Percentiles rank a stretch among this genome's conserved stretches.
These are phyloP conservation scores for Aelia acuminata DNA, from an alignment of 2,888 invertebrate genomes.

Conservation along the genomic window DNA sequence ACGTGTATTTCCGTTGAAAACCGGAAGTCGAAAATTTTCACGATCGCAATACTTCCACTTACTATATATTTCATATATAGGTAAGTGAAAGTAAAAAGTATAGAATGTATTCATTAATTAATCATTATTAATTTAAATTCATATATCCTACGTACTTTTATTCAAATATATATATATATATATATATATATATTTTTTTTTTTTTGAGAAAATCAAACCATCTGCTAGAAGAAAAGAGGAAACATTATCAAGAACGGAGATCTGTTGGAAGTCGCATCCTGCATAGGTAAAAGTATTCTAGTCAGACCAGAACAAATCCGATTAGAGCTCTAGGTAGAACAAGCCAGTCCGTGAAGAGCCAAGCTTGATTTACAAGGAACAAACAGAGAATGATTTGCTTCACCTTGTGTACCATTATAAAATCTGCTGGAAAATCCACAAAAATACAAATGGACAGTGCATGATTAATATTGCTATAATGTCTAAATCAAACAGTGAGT, in stretches of 20 bases:
- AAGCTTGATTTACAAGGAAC: not conserved
- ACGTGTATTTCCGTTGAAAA: too few relatives aligned
- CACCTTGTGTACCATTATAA: not conserved
- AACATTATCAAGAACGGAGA: not conserved
- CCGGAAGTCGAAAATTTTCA: too few relatives aligned
- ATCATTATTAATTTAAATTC: too few relatives aligned
- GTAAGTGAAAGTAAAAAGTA: too few relatives aligned
- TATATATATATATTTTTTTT: too few relatives aligned
- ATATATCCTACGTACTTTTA: too few relatives aligned
- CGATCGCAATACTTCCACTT: too few relatives aligned
- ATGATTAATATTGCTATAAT: not conserved
- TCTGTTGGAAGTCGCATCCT: not conserved
- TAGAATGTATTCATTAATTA: too few relatives aligned
- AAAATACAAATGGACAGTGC: not conserved
- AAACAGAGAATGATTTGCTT: not conserved
- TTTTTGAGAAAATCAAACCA: too few relatives aligned
- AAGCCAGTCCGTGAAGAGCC: not conserved
- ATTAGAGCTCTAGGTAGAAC: not conserved
- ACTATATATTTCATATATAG: too few relatives aligned
- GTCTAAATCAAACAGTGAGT: too few relatives aligned
- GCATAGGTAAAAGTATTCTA: not conserved
- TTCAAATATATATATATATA: too few relatives aligned
- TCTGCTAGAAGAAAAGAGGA: not conserved
- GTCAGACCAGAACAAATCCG: constrained; percentile 9
- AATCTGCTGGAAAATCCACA: not conserved